Evolutionary conservation across 2,113 vertebrate species (phyloP).

Genomic region (Pluvialis apricaria): DNA sequence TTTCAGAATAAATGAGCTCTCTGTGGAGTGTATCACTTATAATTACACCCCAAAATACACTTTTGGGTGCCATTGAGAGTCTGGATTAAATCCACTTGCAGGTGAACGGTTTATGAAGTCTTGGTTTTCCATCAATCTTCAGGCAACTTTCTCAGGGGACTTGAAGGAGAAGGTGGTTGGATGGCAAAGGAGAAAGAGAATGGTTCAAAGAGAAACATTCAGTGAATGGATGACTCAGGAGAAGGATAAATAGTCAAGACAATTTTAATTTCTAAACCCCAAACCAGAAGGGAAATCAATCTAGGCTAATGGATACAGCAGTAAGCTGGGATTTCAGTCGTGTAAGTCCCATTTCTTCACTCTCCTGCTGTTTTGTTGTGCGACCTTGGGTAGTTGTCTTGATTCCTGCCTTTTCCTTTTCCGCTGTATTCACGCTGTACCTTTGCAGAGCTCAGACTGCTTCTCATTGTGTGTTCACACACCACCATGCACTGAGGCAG

Average conservation of each 20-base stretch:
- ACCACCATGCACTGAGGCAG: not conserved
- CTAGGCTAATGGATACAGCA: not conserved
- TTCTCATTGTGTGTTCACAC: not conserved
- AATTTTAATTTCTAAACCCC: not conserved
- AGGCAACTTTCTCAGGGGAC: not conserved
- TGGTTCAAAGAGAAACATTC: not conserved
- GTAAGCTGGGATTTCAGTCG: not conserved
- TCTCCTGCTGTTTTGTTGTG: not conserved
- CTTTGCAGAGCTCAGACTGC: not conserved
- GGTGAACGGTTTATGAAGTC: not conserved
- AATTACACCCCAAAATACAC: not conserved
- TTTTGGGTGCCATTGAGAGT: not conserved
- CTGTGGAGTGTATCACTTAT: not conserved
- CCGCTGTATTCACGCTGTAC: not conserved
- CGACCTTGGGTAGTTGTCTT: not conserved
- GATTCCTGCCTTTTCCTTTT: not conserved
- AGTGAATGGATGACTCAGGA: not conserved
- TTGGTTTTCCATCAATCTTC: not conserved
- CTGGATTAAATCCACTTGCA: constrained; percentile 4
- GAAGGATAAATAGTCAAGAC: not conserved
- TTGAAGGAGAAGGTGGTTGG: not conserved
- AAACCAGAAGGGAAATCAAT: not conserved
- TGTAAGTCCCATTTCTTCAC: not conserved
- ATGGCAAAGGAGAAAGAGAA: not conserved
- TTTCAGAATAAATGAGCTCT: constrained; percentile 39